Base-by-base conservation (phyloP, 2,797 vertebrate genomes). In the Coreius guichenoti region DNA sequence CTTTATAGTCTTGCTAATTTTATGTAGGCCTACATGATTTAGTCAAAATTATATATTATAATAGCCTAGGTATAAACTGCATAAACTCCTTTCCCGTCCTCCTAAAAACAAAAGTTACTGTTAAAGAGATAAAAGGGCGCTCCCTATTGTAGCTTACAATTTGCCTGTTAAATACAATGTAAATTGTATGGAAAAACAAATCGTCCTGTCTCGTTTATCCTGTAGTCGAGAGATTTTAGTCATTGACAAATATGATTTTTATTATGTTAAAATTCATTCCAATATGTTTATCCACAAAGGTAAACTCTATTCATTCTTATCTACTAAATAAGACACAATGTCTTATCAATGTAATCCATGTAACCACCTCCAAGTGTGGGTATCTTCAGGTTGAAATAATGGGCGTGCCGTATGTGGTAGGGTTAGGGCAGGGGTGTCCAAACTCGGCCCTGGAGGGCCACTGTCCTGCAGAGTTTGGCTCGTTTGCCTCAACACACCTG, bases 131-230 rank as follows among this genome's bases (percentile, higher is more conserved):
- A 1, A 76, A 39, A 33, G 39, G 14, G 8, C 39, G 54, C 75
- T 58, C 3, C 23, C 36, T 26, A 58, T 39, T 3, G 4, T 4
- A 8, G 17, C 14, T 29, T 16, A n/a, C 23, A 61, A 61, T 83
- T 83, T 75, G 72, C 43, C 29, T 67, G 31, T 76, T 54, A 76
- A 76, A 83, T 67, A 21, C 33, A 23, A 67, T 76, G 82, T 61
- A 76, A 83, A 83, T 76, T 8, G 3, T 36, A 19, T 21, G 23
- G 13, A 8, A 1, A 61, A 45, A 33, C 58, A 39, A 5, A 21
- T 51, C 11, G 3, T 3, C 31, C 11, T 36, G 5, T 2, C 31
- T 51, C 31, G 13, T 17, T 73, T 31, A 4, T 2, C 16, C 17
- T 65, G 14, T 47, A 49, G 21, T 23, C 26, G 8, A 13, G 17